These are phyloP conservation scores for Limnephilus marmoratus DNA, from an alignment of 2,888 invertebrate species.

Conservation along the genomic window DNA sequence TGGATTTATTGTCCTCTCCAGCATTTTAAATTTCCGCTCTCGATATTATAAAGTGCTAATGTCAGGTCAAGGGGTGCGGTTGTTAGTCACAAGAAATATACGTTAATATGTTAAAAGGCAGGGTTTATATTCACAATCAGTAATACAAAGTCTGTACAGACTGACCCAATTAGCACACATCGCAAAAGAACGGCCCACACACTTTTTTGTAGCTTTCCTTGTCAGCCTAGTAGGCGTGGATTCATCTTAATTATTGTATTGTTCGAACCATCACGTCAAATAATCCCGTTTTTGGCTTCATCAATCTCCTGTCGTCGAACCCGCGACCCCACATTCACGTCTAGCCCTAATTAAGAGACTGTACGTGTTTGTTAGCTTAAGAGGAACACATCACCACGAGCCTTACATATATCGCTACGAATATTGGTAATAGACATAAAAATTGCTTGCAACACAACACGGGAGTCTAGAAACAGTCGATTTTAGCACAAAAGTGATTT, in stretches of 20 bases:
- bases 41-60: too few relatives aligned
- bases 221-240: background rate
- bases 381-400: too few relatives aligned
- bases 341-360: background rate
- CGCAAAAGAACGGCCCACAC: background rate
- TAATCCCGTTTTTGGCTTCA: background rate
- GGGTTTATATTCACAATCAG: too few relatives aligned
- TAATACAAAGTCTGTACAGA: too few relatives aligned
- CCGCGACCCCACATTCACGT: background rate
- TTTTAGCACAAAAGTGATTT: too few relatives aligned
- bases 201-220: background rate
- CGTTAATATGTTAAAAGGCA: too few relatives aligned
- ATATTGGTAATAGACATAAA: background rate
- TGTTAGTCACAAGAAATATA: too few relatives aligned
- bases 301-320: constrained; percentile 27
- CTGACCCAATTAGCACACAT: background rate
- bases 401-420: background rate
- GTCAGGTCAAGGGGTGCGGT: too few relatives aligned
- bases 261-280: background rate
- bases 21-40: too few relatives aligned
- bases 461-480: too few relatives aligned
- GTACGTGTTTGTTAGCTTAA: background rate
- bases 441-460: too few relatives aligned
- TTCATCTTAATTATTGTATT: background rate
- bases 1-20: too few relatives aligned